Evolutionary conservation across 2,888 invertebrate species (phyloP).

Genomic region (Smittia aterrima): DNA sequence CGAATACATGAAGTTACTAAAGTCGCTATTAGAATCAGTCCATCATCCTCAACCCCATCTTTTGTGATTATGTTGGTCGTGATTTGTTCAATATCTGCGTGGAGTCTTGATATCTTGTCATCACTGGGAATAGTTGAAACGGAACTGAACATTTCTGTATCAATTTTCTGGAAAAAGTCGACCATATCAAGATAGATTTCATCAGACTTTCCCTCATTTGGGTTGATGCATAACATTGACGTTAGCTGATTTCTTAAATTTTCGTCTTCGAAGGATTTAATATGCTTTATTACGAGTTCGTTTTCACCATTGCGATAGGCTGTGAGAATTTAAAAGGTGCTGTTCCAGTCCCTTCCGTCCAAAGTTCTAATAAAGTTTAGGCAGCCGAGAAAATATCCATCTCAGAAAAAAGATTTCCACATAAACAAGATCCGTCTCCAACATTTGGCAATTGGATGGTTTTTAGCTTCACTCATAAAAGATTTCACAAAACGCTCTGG

Average conservation of each 20-base stretch:
- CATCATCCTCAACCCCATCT: slow-evolving; percentile 60
- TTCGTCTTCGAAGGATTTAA: slow-evolving; percentile 75
- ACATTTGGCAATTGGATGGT: slow-evolving; percentile 49
- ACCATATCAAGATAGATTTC: slow-evolving; percentile 83
- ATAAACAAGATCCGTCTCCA: slow-evolving; percentile 60
- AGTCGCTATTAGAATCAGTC: slow-evolving; percentile 80
- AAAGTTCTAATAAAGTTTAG: slow-evolving; percentile 91
- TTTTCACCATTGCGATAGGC: slow-evolving; percentile 79
- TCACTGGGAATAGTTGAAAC: slow-evolving; percentile 81
- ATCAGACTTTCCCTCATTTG: slow-evolving; percentile 74
- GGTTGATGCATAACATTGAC: slow-evolving; percentile 86
- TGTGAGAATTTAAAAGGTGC: slow-evolving; percentile 93
- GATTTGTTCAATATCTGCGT: slow-evolving; percentile 79
- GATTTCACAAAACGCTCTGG: slow-evolving; percentile 86
- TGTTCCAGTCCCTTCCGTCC: slow-evolving; percentile 94
- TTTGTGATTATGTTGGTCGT: slow-evolving; percentile 71
- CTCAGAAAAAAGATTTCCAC: slow-evolving; percentile 78
- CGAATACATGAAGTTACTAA: slow-evolving; percentile 86
- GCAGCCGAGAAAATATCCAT: slow-evolving; percentile 99
- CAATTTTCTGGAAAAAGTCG: slow-evolving; percentile 91
- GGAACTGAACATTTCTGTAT: slow-evolving; percentile 82
- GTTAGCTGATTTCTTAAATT: slow-evolving; percentile 66
- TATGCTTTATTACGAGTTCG: slow-evolving; percentile 66
- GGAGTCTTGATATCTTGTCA: slow-evolving; percentile 80
- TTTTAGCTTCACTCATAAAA: slow-evolving; percentile 52